Percentiles rank a stretch among this genome's conserved stretches.
Evolutionary conservation across 2,797 vertebrate species (phyloP).

Genomic region (Syngnathus rostellatus): DNA sequence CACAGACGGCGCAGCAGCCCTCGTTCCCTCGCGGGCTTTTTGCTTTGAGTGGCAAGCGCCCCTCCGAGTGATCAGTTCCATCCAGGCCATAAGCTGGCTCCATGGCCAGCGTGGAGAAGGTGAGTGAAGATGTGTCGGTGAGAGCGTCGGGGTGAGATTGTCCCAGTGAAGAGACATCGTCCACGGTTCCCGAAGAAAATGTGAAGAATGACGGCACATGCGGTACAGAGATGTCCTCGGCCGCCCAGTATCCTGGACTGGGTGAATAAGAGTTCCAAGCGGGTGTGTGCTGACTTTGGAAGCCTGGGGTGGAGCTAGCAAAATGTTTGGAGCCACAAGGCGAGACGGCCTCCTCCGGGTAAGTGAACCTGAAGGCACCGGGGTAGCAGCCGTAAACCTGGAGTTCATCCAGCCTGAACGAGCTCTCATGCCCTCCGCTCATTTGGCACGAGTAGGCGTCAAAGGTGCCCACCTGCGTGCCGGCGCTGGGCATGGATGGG

Average conservation of each 20-base stretch:
- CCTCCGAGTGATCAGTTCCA: slow-evolving; percentile 36
- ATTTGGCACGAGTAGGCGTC: slow-evolving; percentile 91
- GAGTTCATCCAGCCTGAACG: slow-evolving; percentile 83
- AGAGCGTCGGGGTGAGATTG: slow-evolving; percentile 55
- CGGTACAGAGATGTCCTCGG: slow-evolving; percentile 69
- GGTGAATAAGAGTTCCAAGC: slow-evolving; percentile 84
- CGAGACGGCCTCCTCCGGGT: slow-evolving; percentile 78
- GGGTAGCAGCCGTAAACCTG: slow-evolving; percentile 91
- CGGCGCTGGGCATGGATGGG: slow-evolving; percentile 78
- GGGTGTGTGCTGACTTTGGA: slow-evolving; percentile 71
- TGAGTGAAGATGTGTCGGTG: slow-evolving; percentile 37
- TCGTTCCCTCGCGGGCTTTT: slow-evolving; percentile 66
- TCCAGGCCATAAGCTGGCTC: slow-evolving; percentile 44
- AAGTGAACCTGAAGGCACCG: slow-evolving; percentile 71
- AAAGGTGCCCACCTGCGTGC: slow-evolving; percentile 73
- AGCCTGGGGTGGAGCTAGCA: slow-evolving; percentile 80
- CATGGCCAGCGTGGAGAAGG: slow-evolving; percentile 64
- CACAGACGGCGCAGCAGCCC: slow-evolving; percentile 88
- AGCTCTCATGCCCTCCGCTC: slow-evolving; percentile 59
- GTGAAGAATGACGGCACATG: slow-evolving; percentile 78
- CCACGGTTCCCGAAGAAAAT: slow-evolving; percentile 44
- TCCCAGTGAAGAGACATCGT: slow-evolving; percentile 52
- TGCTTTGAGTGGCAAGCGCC: slow-evolving; percentile 45
- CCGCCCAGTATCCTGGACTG: slow-evolving; percentile 75
- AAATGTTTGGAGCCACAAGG: slow-evolving; percentile 86